Evolutionary conservation across 2,888 invertebrate genomes (phyloP).

Genomic region (Pycnomerus fuliginosus): DNA sequence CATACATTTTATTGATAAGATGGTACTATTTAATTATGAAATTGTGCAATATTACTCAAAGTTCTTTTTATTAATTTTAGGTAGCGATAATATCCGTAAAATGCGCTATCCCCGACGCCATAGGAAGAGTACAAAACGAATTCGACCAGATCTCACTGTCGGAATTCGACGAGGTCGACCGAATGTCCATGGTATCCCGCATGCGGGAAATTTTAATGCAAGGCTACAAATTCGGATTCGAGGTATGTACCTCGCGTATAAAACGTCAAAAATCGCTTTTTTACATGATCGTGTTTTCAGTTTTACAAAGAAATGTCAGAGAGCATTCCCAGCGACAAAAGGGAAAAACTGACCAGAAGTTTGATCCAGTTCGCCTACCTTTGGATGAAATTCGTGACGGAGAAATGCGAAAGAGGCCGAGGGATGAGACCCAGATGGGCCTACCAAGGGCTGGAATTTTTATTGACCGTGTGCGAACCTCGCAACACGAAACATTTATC

Average conservation of each 20-base stretch:
- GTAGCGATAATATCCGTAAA: conserved; percentile 59
- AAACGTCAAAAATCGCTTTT: neutral
- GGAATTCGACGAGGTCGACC: conserved; percentile 60
- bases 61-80: conserved; percentile 46
- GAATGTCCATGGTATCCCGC: conserved; percentile 61
- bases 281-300: conserved; percentile 41
- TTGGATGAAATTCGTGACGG: conserved; percentile 89
- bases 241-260: conserved; percentile 55
- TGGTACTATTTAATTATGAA: no score
- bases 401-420: conserved; percentile 74
- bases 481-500: conserved; percentile 74
- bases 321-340: conserved; percentile 56
- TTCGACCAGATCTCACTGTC: conserved; percentile 56
- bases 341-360: conserved; percentile 57
- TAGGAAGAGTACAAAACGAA: conserved; percentile 59
- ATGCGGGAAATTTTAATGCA: conserved; percentile 79
- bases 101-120: conserved; percentile 58
- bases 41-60: no score
- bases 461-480: conserved; percentile 83
- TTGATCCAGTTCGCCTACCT: conserved; percentile 71
- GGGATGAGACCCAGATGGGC: conserved; percentile 87
- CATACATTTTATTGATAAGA: no score
- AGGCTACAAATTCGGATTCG: conserved; percentile 88
- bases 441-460: conserved; percentile 82
- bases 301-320: conserved; percentile 73